These are phyloP conservation scores for Eidolon dupreanum DNA, from an alignment of 2,797 vertebrate species.

Conservation along the genomic window DNA sequence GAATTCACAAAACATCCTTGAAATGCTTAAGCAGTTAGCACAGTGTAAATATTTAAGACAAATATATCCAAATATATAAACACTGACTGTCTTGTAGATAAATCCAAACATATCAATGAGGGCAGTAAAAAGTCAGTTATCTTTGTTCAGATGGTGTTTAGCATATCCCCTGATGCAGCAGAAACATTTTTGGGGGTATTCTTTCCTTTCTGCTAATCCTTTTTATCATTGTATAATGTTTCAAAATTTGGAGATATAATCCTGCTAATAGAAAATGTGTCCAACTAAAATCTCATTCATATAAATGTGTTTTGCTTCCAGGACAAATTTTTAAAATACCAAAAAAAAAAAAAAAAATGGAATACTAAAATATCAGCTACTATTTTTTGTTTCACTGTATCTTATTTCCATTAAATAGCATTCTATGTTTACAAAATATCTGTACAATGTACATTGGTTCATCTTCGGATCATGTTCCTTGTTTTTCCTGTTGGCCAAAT, in stretches of 20 bases:
- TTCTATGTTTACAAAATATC: constrained; percentile 31
- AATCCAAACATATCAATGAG: constrained; percentile 77
- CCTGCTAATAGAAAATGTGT: constrained; percentile 73
- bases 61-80: constrained; percentile 83
- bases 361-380: constrained; percentile 52
- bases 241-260: constrained; percentile 80
- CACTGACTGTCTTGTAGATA: constrained; percentile 74
- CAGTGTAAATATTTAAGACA: constrained; percentile 87
- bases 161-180: constrained; percentile 77
- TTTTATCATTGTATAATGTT: constrained; percentile 77
- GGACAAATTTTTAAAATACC: constrained; percentile 38
- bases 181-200: constrained; percentile 62
- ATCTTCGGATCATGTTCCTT: background rate
- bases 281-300: constrained; percentile 80
- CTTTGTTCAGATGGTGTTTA: constrained; percentile 83
- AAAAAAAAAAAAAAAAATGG: constrained; percentile 20
- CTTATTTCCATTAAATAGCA: constrained; percentile 74
- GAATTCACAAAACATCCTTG: constrained; percentile 77
- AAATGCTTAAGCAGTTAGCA: constrained; percentile 80
- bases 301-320: constrained; percentile 78
- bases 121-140: constrained; percentile 69
- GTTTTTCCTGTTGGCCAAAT: background rate
- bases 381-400: constrained; percentile 75
- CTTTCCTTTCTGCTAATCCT: constrained; percentile 72
- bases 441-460: background rate